Evolutionary conservation across 37 sponge, comb jelly and placozoan species (phyloP), one percentile per base, ranked within the genome.

Genomic region (Chondrosia reniformis): DNA sequence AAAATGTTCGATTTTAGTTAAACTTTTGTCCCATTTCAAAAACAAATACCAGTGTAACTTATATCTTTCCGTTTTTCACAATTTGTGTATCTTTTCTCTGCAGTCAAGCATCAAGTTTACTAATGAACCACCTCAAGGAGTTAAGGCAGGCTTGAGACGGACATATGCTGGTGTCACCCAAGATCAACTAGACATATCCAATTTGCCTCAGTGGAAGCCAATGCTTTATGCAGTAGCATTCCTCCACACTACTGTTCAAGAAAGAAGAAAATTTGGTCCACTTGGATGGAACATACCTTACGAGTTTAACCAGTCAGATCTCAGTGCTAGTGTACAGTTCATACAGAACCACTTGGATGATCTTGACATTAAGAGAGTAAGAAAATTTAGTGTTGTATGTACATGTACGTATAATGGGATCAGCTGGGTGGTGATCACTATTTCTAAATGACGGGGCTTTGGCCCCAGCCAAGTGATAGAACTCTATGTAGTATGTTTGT

Each of bases 231-330:
- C 92, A n/a, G 90, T 94, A 44, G 95, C 92, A 42, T 91, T 97
- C 85, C 81, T 94, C n/a, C 97, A 97, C 85, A 91, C 92, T 33
- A 91, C 92, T 8, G 95, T 98, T 42, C 99, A 98, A 80, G 99
- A 98, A 75, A 79, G 99, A 22, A 81, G 99, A 42, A 98, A 98
- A 86, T 98, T 93, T 81, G 99, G 99, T 0, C 96, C 99, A 0
- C 87, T 98, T 22, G 99, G 99, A 33, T 98, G 99, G 99, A 98
- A 98, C 52, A 98, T 98, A 27, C 99, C 99, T 8, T 98, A 98
- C 74, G 99, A 98, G 84, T 98, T 93, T 78, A 98, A 98, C 87
- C 92, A 98, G 72, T 91, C 96, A 0, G 99, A 98, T 79, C 84
- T 98, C 77, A 89, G 87, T 58, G 93, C 99, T 30, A 96, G 92